Conservation (phyloP, 2,888 invertebrate genomes). For the Pemphredon lugubris region DNA sequence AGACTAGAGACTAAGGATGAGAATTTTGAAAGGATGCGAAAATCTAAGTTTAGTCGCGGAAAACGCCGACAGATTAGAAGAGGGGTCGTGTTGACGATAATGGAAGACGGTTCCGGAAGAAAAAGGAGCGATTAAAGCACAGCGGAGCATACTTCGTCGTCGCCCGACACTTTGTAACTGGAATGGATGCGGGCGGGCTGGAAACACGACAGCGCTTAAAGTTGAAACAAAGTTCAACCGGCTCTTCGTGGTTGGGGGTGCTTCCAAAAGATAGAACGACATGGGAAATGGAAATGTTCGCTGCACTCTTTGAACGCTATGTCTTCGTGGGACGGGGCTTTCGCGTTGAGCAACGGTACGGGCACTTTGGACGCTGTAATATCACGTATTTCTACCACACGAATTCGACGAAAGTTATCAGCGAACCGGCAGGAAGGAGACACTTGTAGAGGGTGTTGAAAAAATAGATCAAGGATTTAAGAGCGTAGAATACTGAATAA, state of each 20-base stretch:
- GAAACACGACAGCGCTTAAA: conserved; percentile 63
- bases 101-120: conserved; percentile 51
- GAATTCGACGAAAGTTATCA: background rate
- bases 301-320: conserved; percentile 30
- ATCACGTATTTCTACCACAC: background rate
- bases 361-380: background rate
- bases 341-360: background rate
- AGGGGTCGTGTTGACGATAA: conserved; percentile 43
- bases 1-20: background rate
- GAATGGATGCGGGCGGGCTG: conserved; percentile 65
- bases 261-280: conserved; percentile 29
- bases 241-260: conserved; percentile 23
- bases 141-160: conserved; percentile 50
- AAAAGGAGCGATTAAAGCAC: conserved; percentile 63
- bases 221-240: conserved; percentile 64
- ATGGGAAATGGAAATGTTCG: conserved; percentile 54
- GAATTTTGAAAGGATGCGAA: background rate
- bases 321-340: background rate
- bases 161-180: conserved; percentile 63
- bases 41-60: background rate
- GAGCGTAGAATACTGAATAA: no score
- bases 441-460: background rate
- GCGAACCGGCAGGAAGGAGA: background rate
- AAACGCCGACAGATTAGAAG: conserved; percentile 34
- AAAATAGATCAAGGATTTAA: no score